Evolutionary conservation across 2,888 invertebrate species (phyloP), one percentile per base, ranked within the genome.

Genomic region (Drosophila bunnanda): DNA sequence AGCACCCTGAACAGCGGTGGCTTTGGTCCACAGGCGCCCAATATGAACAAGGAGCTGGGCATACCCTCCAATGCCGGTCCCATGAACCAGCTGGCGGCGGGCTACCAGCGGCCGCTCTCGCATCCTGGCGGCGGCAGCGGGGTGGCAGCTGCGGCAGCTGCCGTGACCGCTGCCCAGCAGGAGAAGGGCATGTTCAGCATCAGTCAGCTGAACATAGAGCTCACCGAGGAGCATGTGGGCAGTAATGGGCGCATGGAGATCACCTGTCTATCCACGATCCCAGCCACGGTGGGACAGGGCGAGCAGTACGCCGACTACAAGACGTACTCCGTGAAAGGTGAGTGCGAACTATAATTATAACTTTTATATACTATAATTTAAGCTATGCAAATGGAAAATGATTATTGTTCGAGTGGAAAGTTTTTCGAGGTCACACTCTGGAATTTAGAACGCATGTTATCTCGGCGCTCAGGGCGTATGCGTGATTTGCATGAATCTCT

Each of bases 181-280:
- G 88, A 90, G 72, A 89, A 91, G 75, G 91, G 91, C 54, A 90
- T 91, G 89, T 89, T 90, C 74, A 94, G 95, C 55, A 95, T 95
- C 48, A 95, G 96, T 80, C 95, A 96, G 74, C 93, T 96, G 53
- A 95, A 95, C 91, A 95, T 96, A 73, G 95, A 96, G 62, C 95
- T 96, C 79, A 95, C 95, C 3, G 95, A 95, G 79, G 93, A 96
- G 44, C 95, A 95, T 79, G 94, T 95, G 34, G 95, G 95, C 5
- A 94, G 94, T 32, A 95, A 96, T 81, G 96, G 96, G 0, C 93
- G 94, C 61, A 93, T 96, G 76, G 95, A 95, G 89, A 94, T 96
- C 68, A 96, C 95, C 36, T 96, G 96, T 89, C 94, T 96, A 72
- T 94, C 96, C 41, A 96, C 96, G 55, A 96, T 96, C 80, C 96